phyloP scores from a whole-genome alignment of 2,113 vertebrate genomes.

The Andinoacara biseriatus region DNA sequence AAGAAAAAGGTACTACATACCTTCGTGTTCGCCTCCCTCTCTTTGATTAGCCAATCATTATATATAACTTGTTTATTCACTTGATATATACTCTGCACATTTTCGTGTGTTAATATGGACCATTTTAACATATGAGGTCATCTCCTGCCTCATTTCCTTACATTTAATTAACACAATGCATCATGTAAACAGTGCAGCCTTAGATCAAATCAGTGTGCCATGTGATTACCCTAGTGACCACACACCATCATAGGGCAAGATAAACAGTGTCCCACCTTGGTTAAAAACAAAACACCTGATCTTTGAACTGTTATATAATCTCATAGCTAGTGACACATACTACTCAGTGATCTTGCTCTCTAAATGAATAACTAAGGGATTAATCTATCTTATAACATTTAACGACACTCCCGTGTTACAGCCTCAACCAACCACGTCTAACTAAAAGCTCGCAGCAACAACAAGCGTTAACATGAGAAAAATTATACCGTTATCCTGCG shows the following conservation, averaged over 20 bases:
- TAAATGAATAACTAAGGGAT: constrained; percentile 1
- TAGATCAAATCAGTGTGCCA: not conserved
- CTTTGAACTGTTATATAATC: constrained; percentile 37
- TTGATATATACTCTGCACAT: not conserved
- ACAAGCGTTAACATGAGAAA: not conserved
- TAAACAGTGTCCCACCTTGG: not conserved
- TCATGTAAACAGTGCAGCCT: not conserved
- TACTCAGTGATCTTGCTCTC: not conserved
- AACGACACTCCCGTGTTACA: constrained; percentile 19
- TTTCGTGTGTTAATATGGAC: not conserved
- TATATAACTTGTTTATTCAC: too few species aligned
- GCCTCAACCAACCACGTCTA: not conserved
- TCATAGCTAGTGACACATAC: not conserved
- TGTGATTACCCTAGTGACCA: not conserved
- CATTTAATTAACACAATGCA: not conserved
- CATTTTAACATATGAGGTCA: not conserved
- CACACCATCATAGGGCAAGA: not conserved
- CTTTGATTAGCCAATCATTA: too few species aligned
- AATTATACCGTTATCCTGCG: not conserved
- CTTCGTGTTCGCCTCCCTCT: too few species aligned
- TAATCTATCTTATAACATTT: constrained; percentile 31
- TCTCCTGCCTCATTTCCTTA: not conserved
- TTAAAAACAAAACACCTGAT: not conserved
- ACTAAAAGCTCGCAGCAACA: not conserved
- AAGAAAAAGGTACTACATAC: not conserved